Evolutionary conservation across 2,888 invertebrate genomes (phyloP), one percentile per base, ranked within the genome.

Genomic region (Euclidia mi): DNA sequence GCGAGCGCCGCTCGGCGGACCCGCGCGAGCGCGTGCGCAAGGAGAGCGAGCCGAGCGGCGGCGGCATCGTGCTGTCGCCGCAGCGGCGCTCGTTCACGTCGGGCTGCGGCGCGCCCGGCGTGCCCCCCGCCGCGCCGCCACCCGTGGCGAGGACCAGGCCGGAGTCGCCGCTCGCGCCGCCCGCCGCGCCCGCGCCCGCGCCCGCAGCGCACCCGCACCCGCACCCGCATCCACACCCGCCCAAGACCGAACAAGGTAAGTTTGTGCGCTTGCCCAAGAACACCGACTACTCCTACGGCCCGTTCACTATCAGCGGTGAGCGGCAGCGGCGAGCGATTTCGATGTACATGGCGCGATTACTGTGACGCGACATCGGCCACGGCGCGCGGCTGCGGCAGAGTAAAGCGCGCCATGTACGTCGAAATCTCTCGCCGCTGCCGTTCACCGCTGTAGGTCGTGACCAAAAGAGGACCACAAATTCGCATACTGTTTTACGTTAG

Each of bases 1-100:
- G 88, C 47, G 89, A 88, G 78, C 88, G 92, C 55, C 95, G 96
- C 10, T 94, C 96, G 7, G 94, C 92, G 34, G 97, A 97, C 85
- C 97, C 96, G 2, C 95, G 97, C 61, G 97, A 97, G 84, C 96
- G 97, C 43, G 95, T 97, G 45, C 96, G 97, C 67, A 97, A 97
- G 87, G 97, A 97, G 88, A 96, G 96, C 85, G 97, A 97, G 87
- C 80, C 89, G 25, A 85, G 83, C 68, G 87, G 79, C 47, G 86
- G 87, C 56, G 97, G 97, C 45, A 97, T 98, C 73, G 97, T 98
- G 71, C 93, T 98, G 77, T 97, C 98, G 71, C 98, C 98, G 46
- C 98, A 98, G 88, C 95, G 98, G 9, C 95, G 98, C 67, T 97
- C 97, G 78, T 98, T 98, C 93, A 97, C 97, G 77, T 97, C 97